Conservation (phyloP, 2,888 invertebrate species). For the Heliconius erato region DNA sequence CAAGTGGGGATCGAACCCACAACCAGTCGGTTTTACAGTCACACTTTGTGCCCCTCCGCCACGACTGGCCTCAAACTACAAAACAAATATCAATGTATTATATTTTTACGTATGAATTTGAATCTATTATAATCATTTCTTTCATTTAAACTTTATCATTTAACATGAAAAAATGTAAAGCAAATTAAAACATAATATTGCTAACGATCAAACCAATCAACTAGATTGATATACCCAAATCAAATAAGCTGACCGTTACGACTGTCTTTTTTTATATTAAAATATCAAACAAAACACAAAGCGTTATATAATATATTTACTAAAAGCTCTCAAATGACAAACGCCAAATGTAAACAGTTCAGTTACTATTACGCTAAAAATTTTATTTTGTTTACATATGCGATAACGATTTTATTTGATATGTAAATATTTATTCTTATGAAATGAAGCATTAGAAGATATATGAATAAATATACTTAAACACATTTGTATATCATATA, state of each 20-base stretch:
- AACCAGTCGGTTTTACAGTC: too few relatives aligned
- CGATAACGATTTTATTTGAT: neutral
- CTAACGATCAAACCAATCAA: neutral
- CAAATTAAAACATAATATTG: neutral
- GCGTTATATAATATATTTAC: constrained; percentile 5
- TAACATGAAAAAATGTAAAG: neutral
- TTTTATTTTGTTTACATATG: neutral
- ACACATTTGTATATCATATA: too few relatives aligned
- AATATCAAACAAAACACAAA: constrained; percentile 2
- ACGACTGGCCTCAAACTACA: neutral
- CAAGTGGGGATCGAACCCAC: too few relatives aligned
- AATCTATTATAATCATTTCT: neutral
- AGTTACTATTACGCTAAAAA: neutral
- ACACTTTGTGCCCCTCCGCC: too few relatives aligned
- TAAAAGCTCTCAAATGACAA: constrained; percentile 20
- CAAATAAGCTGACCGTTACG: constrained; percentile 3
- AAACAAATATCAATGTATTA: neutral
- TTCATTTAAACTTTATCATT: neutral
- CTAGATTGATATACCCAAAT: neutral
- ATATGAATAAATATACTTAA: too few relatives aligned
- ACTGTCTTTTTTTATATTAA: constrained; percentile 1
- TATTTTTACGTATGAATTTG: too few relatives aligned
- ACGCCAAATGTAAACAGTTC: constrained; percentile 14
- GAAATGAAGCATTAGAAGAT: neutral
- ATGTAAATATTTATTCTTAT: neutral